Evolutionary conservation across 1,140 invertebrate species (phyloP).

Genomic region (Camponotus pennsylvanicus): DNA sequence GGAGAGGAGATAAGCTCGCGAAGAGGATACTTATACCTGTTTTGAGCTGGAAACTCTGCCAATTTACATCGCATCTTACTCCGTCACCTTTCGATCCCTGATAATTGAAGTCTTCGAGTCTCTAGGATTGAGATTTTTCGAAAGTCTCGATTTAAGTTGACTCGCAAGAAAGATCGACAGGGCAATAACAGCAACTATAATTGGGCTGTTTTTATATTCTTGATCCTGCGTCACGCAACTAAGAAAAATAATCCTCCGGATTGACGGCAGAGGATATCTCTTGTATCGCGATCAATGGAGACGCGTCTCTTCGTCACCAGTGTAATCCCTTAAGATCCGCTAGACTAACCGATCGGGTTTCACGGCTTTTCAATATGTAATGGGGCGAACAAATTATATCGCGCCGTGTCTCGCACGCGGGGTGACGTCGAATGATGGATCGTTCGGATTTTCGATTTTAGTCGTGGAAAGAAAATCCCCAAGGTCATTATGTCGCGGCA

Average conservation of each 20-base stretch:
- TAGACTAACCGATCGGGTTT: slow-evolving; percentile 49
- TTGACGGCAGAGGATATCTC: not conserved
- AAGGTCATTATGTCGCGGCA: slow-evolving; percentile 23
- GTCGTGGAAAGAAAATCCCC: slow-evolving; percentile 1
- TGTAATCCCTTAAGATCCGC: slow-evolving; percentile 32
- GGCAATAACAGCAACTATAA: not conserved
- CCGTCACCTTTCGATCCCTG: too few species aligned
- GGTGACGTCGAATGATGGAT: slow-evolving; percentile 54
- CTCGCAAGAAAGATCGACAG: too few species aligned
- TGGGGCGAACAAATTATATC: slow-evolving; percentile 56
- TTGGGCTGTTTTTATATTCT: too few species aligned
- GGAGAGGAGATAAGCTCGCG: not conserved
- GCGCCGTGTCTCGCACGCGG: slow-evolving; percentile 5
- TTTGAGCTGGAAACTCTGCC: too few species aligned
- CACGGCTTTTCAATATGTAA: slow-evolving; percentile 61
- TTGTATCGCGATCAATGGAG: slow-evolving; percentile 37
- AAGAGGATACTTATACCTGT: too few species aligned
- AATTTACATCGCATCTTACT: too few species aligned
- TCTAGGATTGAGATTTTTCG: too few species aligned
- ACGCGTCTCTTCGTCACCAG: slow-evolving; percentile 41
- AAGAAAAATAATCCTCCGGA: not conserved
- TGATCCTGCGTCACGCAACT: too few species aligned
- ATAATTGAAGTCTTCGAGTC: too few species aligned
- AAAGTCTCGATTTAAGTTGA: too few species aligned
- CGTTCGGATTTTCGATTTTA: slow-evolving; percentile 39